Evolutionary conservation across 2,797 vertebrate species (phyloP), one percentile per base, ranked within the genome.

Genomic region (Dallia pectoralis): DNA sequence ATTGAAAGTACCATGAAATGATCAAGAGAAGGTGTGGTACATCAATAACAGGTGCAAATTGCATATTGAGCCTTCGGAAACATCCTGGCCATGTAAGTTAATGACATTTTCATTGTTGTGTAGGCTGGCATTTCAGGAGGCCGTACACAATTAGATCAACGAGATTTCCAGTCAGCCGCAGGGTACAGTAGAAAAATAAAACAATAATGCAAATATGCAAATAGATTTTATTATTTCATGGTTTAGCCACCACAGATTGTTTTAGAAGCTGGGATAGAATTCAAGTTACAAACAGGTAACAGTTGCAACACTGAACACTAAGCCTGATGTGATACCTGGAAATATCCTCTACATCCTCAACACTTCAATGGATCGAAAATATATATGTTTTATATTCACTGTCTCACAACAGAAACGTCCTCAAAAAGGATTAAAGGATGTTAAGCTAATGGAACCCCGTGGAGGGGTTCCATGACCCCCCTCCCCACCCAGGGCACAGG

Each of bases 61-160:
- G 83, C 79, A 88, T 72, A 75, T 85, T 89, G 85, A 87, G 81
- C 87, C 88, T 90, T 89, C 88, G 81, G 86, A 82, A 71, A 81
- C 82, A 85, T 74, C 76, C 82, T 81, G 75, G 75, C 81, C 82
- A 87, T 85, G 80, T 77, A 73, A 74, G 80, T 82, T 80, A 91
- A 89, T 83, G 82, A 79, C 76, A 81, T 85, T 87, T 87, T 85
- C 74, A 84, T 83, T 67, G 40, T 33, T 12, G 29, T 32, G 53
- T 72, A 77, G 81, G 73, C 72, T 86, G 86, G 83, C 81, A 87
- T 91, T 90, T 90, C 49, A 69, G 77, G 85, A 74, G 63, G 33
- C 74, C 77, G 84, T 85, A 86, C 85, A 84, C 77, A 74, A 77
- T 51, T 62, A 79, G 76, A 87, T 85, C 81, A 80, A 77, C 71